These are phyloP conservation scores for Siderastrea siderea DNA, from an alignment of 92 coral and sea anemone genomes.

Conservation along the genomic window DNA sequence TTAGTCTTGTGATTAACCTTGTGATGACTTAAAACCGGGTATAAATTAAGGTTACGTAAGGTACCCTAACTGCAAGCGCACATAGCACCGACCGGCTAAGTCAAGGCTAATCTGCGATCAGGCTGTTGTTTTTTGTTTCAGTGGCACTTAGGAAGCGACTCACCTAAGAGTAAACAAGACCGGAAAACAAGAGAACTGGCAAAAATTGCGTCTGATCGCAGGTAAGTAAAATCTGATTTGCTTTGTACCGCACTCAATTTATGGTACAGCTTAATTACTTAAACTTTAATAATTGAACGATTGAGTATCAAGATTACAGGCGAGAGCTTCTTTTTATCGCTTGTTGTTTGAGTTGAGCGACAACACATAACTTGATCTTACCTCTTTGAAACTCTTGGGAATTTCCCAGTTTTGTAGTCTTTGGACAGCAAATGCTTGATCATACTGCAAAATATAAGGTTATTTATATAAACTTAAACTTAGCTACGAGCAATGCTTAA, in stretches of 20 bases:
- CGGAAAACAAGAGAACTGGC: background rate
- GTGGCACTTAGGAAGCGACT: background rate
- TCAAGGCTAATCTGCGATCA: background rate
- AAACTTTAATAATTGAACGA: background rate
- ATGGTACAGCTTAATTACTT: background rate
- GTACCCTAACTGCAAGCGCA: background rate
- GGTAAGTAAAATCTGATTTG: background rate
- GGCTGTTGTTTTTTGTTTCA: background rate
- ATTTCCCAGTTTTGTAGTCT: constrained; percentile 97
- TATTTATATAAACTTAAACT: background rate
- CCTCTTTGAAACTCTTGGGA: constrained; percentile 92
- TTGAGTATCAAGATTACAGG: background rate
- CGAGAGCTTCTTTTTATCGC: background rate
- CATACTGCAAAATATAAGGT: constrained; percentile 74
- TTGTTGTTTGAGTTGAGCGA: background rate
- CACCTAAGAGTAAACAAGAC: background rate
- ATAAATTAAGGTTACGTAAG: background rate
- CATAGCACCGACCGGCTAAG: too few species aligned
- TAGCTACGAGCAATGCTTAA: too few species aligned
- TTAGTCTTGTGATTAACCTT: background rate
- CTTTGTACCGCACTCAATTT: background rate
- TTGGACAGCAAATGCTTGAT: constrained; percentile 91
- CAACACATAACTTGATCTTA: background rate
- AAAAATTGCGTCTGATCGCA: background rate
- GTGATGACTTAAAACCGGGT: background rate